Conservation (phyloP, 1,140 invertebrate genomes). For the Coboldia fuscipes region DNA sequence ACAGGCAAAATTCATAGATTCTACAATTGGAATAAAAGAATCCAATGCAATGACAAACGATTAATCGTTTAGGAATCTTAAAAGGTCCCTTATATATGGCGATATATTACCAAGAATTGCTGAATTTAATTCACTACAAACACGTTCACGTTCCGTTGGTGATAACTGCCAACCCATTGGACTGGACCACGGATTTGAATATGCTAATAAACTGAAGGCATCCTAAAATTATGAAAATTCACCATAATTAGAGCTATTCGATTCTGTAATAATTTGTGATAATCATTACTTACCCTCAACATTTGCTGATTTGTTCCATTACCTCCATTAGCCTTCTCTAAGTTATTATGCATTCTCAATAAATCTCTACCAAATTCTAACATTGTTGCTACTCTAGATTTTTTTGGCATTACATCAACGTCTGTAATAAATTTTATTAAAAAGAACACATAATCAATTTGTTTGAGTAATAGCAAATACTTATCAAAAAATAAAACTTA, state of each 20-base stretch:
- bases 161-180: slow-evolving; percentile 89
- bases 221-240: slow-evolving; percentile 47
- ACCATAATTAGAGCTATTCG: too few relatives aligned
- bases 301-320: slow-evolving; percentile 81
- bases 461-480: background rate
- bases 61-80: too few relatives aligned
- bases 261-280: slow-evolving; percentile 1
- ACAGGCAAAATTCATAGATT: slow-evolving; percentile 70
- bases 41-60: background rate
- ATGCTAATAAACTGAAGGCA: slow-evolving; percentile 93
- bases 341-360: slow-evolving; percentile 69
- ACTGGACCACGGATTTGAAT: slow-evolving; percentile 92
- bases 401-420: slow-evolving; percentile 26
- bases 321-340: slow-evolving; percentile 61
- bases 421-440: slow-evolving; percentile 10
- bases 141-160: slow-evolving; percentile 75
- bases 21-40: slow-evolving; percentile 26
- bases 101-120: slow-evolving; percentile 66
- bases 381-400: slow-evolving; percentile 71
- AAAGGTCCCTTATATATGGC: background rate
- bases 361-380: slow-evolving; percentile 85
- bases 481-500: slow-evolving; percentile 11
- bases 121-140: slow-evolving; percentile 89
- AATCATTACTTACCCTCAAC: slow-evolving; percentile 48
- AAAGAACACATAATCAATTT: background rate